Base-by-base conservation (phyloP, 2,888 invertebrate genomes). In the Tenthredo notha region DNA sequence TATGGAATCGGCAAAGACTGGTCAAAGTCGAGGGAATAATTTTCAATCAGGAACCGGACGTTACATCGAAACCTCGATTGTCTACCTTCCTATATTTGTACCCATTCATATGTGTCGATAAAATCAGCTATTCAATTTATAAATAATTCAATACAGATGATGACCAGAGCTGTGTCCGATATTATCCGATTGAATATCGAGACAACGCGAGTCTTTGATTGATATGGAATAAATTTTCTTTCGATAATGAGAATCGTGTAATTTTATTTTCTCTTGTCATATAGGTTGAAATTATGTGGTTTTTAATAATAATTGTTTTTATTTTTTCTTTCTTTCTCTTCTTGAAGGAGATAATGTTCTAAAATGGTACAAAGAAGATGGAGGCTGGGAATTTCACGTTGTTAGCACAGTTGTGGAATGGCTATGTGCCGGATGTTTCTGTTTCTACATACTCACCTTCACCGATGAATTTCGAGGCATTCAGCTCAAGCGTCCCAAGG, bases 311-410 rank as follows among this genome's bases (percentile, higher is more conserved):
- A 47, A n/a, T n/a, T 43, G 4, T 33, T 33, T 33, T n/a, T n/a
- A n/a, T n/a, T n/a, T 33, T 4, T 33, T 33, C 33, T 2, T 33
- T 43, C 12, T 15, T 40, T 90, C 90, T 29, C 33, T 37, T 37
- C 37, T 37, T 7, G 0, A 37, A 94, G 95, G 94, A 2, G 90
- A 91, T 1, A 93, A 94, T 88, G 92, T 93, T 2, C 92, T 93
- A 7, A 94, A 94, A 87, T 95, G 95, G 95, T 92, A 92, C 85
- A 93, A 93, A 37, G 91, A 92, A 25, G 95, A 96, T 90, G 96
- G 96, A 2, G 96, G 96, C 5, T 96, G 95, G 95, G 94, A 94
- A 65, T 94, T 95, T 86, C 96, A 96, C 91, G 95, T 96, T 3
- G 93, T 95, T 5, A 96, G 96, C 87, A 95, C 95, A 0, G 94